Evolutionary conservation across 53 echinoderm and acorn worm genomes (phyloP).

Genomic region (Apostichopus leukothele): DNA sequence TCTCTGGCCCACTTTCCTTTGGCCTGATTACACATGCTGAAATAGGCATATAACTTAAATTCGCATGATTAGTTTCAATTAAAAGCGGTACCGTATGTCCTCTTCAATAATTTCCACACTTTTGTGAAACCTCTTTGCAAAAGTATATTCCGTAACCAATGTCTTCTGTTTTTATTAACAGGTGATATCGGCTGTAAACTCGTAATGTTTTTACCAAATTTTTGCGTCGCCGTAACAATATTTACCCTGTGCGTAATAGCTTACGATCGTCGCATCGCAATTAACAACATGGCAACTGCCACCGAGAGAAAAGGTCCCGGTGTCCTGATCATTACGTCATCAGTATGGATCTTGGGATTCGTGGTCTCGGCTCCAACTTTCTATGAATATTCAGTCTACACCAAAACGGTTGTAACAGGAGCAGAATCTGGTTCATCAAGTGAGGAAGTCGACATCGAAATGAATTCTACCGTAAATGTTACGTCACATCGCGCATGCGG

Average conservation of each 20-base stretch:
- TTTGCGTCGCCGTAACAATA: constrained; percentile 64
- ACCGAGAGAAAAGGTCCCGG: not conserved
- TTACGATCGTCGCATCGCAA: constrained; percentile 51
- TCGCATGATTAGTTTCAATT: too few relatives aligned
- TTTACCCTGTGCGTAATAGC: constrained; percentile 60
- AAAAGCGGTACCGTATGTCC: too few relatives aligned
- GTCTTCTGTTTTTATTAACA: constrained; percentile 22
- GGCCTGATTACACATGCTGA: too few relatives aligned
- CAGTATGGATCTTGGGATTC: constrained; percentile 48
- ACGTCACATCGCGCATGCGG: constrained; percentile 59
- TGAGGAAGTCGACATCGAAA: constrained; percentile 24
- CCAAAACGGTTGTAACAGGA: constrained; percentile 9
- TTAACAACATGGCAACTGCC: constrained; percentile 16
- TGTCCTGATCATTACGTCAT: not conserved
- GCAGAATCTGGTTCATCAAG: constrained; percentile 1
- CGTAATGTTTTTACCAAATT: constrained; percentile 66
- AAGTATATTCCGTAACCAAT: too few relatives aligned
- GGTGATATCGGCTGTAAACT: constrained; percentile 63
- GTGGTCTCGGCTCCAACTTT: constrained; percentile 53
- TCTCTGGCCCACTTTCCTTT: too few relatives aligned
- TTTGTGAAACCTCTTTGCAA: too few relatives aligned
- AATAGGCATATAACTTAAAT: too few relatives aligned
- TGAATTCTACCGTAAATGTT: constrained; percentile 12
- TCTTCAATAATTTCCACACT: too few relatives aligned
- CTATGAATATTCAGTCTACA: constrained; percentile 67